Conservation (phyloP, 2,888 invertebrate genomes). For the Andrena minutula region DNA sequence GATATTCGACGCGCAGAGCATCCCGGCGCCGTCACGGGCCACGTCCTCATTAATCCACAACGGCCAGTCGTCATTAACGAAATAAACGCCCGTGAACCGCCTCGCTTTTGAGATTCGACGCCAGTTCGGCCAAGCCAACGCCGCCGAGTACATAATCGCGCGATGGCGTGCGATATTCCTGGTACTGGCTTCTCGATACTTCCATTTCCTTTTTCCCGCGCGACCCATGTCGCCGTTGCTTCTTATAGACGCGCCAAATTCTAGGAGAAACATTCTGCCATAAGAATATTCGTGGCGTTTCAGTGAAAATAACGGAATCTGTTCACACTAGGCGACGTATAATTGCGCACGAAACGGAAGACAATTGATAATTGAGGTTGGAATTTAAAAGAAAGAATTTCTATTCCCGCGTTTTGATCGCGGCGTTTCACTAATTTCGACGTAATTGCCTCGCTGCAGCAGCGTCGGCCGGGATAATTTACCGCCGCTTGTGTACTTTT, state of each 20-base stretch:
- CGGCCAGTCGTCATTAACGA: constrained; percentile 68
- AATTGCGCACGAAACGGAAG: not conserved
- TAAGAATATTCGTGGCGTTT: not conserved
- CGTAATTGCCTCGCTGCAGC: constrained; percentile 23
- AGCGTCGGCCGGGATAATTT: constrained; percentile 30
- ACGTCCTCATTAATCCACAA: constrained; percentile 66
- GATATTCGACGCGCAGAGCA: constrained; percentile 56
- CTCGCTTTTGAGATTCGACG: constrained; percentile 35
- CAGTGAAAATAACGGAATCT: not conserved
- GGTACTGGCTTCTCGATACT: not conserved
- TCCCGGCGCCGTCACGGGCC: constrained; percentile 50
- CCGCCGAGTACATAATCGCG: not conserved
- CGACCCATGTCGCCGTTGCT: not conserved
- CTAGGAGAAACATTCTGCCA: too few relatives aligned
- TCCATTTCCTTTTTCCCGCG: not conserved
- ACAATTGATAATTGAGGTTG: not conserved
- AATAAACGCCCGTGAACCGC: constrained; percentile 62
- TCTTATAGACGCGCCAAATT: too few relatives aligned
- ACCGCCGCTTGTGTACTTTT: constrained; percentile 38
- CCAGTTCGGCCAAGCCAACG: not conserved
- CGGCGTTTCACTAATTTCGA: constrained; percentile 17
- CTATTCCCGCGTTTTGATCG: constrained; percentile 16
- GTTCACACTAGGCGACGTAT: not conserved
- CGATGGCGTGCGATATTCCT: not conserved
- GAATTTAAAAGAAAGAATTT: not conserved